Percentiles rank a stretch among this genome's conserved stretches.
These are phyloP conservation scores for Brachionus asplanchnoidis DNA, from an alignment of 1,140 invertebrate genomes.

Conservation along the genomic window DNA sequence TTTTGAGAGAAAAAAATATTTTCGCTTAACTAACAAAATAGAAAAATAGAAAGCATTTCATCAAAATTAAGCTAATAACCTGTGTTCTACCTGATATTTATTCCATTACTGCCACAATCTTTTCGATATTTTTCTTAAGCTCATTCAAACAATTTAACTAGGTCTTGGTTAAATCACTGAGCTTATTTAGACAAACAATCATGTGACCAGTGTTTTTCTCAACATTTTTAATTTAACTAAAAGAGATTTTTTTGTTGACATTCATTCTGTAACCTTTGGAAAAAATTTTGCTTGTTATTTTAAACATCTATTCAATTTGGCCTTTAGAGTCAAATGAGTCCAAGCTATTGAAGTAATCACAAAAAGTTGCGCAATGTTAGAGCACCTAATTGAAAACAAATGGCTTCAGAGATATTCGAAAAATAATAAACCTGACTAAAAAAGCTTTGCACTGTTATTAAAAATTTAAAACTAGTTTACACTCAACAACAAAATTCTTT, in stretches of 20 bases:
- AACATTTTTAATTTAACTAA: neutral
- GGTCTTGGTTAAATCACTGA: neutral
- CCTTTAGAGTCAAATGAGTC: neutral
- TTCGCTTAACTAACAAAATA: neutral
- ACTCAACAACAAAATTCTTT: neutral
- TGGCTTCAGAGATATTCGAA: neutral
- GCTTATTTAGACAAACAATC: neutral
- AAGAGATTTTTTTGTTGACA: neutral
- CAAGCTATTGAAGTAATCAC: neutral
- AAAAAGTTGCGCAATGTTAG: neutral
- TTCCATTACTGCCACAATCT: neutral
- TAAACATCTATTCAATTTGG: neutral
- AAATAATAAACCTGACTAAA: neutral
- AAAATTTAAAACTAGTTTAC: neutral
- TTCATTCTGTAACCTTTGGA: neutral
- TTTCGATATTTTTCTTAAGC: neutral
- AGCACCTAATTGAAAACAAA: neutral
- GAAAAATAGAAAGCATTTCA: neutral
- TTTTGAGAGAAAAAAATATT: neutral
- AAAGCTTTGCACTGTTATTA: neutral
- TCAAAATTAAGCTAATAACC: slow-evolving; percentile 2
- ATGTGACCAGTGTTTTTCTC: neutral
- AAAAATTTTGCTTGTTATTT: neutral
- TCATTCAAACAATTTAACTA: neutral
- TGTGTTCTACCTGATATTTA: neutral